Percentiles rank a stretch among this genome's conserved stretches.
These are phyloP conservation scores for Argyresthia albistria DNA, from an alignment of 2,888 invertebrate genomes.

Conservation along the genomic window DNA sequence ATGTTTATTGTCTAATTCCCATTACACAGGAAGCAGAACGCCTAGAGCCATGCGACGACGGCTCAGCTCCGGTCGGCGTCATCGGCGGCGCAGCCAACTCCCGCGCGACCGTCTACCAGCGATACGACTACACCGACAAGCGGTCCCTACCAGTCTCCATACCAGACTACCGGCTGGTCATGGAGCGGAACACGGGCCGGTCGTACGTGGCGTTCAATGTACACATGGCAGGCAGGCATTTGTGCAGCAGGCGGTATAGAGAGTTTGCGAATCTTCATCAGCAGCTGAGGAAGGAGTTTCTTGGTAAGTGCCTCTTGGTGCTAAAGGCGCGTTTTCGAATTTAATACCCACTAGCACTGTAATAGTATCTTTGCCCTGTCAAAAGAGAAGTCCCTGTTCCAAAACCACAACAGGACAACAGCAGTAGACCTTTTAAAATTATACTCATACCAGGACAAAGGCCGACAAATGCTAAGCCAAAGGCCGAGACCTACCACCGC, in stretches of 20 bases:
- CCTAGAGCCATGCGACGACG: constrained; percentile 87
- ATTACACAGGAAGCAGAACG: constrained; percentile 81
- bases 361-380: no score
- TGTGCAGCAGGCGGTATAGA: constrained; percentile 96
- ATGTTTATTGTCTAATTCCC: not conserved
- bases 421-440: no score
- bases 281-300: constrained; percentile 92
- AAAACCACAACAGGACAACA: no score
- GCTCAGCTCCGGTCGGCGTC: constrained; percentile 53
- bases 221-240: constrained; percentile 98
- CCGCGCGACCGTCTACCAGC: constrained; percentile 53
- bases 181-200: constrained; percentile 88
- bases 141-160: constrained; percentile 90
- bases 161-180: constrained; percentile 93
- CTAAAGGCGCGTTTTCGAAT: not conserved
- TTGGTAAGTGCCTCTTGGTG: constrained; percentile 66
- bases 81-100: constrained; percentile 62
- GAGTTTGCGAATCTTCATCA: constrained; percentile 94
- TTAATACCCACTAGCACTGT: no score
- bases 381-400: no score
- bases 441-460: no score
- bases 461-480: no score
- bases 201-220: constrained; percentile 97
- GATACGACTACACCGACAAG: constrained; percentile 96
- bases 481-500: no score